A percentile compares a stretch with the other conserved stretches of the same genome.
Conservation (phyloP, 2,888 invertebrate genomes). For the Euplexia lucipara region DNA sequence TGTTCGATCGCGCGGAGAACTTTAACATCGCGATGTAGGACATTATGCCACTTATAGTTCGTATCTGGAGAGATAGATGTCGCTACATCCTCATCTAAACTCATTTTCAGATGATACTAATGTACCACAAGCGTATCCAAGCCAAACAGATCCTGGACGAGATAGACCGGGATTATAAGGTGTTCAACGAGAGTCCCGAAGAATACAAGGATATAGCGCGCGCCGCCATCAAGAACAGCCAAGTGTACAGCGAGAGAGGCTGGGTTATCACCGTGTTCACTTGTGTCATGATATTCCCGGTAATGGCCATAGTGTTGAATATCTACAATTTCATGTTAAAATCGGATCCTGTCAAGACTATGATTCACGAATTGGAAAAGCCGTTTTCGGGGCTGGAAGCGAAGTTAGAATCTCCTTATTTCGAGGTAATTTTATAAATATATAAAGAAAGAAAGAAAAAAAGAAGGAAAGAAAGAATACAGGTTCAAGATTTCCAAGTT, state of each 20-base stretch:
- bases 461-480: too few species aligned
- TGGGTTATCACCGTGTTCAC: conserved; percentile 68
- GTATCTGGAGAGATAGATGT: too few species aligned
- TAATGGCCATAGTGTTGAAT: conserved; percentile 68
- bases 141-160: conserved; percentile 73
- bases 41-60: too few species aligned
- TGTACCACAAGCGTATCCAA: conserved; percentile 66
- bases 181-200: conserved; percentile 62
- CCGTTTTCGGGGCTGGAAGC: conserved; percentile 68
- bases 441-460: too few species aligned
- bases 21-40: too few species aligned
- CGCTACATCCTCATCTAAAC: too few species aligned
- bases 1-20: too few species aligned
- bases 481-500: too few species aligned
- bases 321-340: conserved; percentile 67
- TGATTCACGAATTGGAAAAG: conserved; percentile 77
- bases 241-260: conserved; percentile 70
- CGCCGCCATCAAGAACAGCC: conserved; percentile 58
- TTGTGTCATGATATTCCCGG: conserved; percentile 72
- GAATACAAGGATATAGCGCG: conserved; percentile 60
- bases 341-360: conserved; percentile 68
- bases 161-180: conserved; percentile 71
- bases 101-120: conserved; percentile 75
- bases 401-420: conserved; percentile 74
- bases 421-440: conserved; percentile 62